Evolutionary conservation across 2,797 vertebrate species (phyloP).

Genomic region (Denticeps clupeoides): DNA sequence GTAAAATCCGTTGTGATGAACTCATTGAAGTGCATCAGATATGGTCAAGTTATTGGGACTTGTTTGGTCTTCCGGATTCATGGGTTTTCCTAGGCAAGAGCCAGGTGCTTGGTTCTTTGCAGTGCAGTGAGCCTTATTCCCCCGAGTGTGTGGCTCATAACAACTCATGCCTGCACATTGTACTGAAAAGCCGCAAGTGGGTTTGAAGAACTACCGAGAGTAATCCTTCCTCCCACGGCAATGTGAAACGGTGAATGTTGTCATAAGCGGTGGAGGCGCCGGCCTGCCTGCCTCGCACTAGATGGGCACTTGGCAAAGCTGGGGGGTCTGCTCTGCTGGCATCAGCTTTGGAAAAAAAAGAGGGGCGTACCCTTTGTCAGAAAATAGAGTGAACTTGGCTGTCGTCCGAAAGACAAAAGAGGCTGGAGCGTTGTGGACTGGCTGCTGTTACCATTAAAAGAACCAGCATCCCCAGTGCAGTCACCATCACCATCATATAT

Average conservation of each 20-base stretch:
- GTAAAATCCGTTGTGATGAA: slow-evolving; percentile 38
- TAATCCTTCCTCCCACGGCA: slow-evolving; percentile 48
- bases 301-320: slow-evolving; percentile 53
- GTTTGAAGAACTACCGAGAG: slow-evolving; percentile 41
- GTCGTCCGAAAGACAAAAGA: slow-evolving; percentile 72
- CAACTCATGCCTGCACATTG: slow-evolving; percentile 25
- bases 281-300: slow-evolving; percentile 49
- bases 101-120: slow-evolving; percentile 30
- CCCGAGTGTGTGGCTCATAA: slow-evolving; percentile 18
- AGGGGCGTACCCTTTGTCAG: slow-evolving; percentile 14
- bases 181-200: slow-evolving; percentile 44
- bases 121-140: slow-evolving; percentile 22
- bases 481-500: no score
- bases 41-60: slow-evolving; percentile 27
- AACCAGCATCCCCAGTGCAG: not conserved
- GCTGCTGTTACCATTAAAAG: no score
- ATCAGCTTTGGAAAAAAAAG: slow-evolving; percentile 40
- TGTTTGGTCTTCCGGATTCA: slow-evolving; percentile 21
- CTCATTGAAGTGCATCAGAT: slow-evolving; percentile 50
- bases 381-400: slow-evolving; percentile 42
- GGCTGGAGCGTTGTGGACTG: slow-evolving; percentile 58
- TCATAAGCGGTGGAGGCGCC: slow-evolving; percentile 60
- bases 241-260: slow-evolving; percentile 61
- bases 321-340: slow-evolving; percentile 46
- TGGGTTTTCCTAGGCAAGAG: slow-evolving; percentile 31